Evolutionary conservation across 2,113 vertebrate species (phyloP), one percentile per base, ranked within the genome.

Genomic region (Xenopus tropicalis): DNA sequence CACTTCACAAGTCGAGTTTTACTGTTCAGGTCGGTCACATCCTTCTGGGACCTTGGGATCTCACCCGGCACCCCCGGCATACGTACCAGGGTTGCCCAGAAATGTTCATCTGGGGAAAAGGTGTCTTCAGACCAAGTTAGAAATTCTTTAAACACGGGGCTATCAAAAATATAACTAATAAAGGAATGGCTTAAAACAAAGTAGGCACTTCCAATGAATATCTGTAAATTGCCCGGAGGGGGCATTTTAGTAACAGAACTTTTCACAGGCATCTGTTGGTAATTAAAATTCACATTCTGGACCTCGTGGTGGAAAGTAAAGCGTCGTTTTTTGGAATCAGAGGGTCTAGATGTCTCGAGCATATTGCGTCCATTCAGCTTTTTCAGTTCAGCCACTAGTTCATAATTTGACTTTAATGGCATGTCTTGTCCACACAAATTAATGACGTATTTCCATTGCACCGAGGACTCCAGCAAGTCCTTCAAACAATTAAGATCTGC

Each of bases 351-450:
- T 0, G 94, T 87, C 84, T 98, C 96, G 70, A 98, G 81, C 96
- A 97, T 98, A 80, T 94, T 97, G 61, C 77, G 77, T 66, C 94
- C 95, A 20, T 85, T 75, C 0, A 97, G 91, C 63, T 85, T 91
- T 82, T 86, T 93, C 74, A 98, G 80, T 79, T 97, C 94, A 24
- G 78, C 13, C 0, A 97, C 91, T 69, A 98, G 82, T 72, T 97
- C 91, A 0, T 89, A 90, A 85, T 95, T 98, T 24, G 95, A 91
- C 77, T 80, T 93, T 66, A 98, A 86, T 52, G 96, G 96, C 65
- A 98, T 96, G 83, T 97, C 96, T 83, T 98, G 95, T 52, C 96
- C 96, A 72, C 96, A 98, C 66, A 98, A 80, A 80, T 98, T 98
- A 77, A 98, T 95, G 66, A 86, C 93, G 0, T 97, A 98, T 66